Percentiles rank a stretch among this genome's conserved stretches.
Evolutionary conservation across 1,140 invertebrate species (phyloP).

Genomic region (Drosophila willistoni): DNA sequence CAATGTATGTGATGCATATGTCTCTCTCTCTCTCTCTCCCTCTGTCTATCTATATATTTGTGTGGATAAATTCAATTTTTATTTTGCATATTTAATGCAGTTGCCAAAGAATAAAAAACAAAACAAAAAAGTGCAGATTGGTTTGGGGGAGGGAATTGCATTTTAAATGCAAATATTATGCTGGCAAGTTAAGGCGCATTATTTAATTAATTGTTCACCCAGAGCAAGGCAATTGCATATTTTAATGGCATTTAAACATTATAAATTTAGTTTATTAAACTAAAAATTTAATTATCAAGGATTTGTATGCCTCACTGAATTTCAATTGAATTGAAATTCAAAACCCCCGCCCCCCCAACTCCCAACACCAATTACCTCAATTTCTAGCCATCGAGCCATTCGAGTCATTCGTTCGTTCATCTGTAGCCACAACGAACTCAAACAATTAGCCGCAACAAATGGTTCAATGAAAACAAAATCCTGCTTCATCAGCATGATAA

Average conservation of each 20-base stretch:
- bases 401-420: background rate
- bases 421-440: constrained; percentile 13
- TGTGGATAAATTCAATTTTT: constrained; percentile 67
- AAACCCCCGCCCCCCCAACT: too few relatives aligned
- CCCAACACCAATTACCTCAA: background rate
- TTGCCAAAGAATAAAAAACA: constrained; percentile 25
- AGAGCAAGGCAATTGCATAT: constrained; percentile 37
- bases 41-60: background rate
- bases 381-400: background rate
- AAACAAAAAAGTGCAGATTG: background rate
- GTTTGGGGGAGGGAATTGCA: constrained; percentile 9
- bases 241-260: constrained; percentile 43
- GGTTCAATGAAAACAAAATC: constrained; percentile 26
- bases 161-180: constrained; percentile 45
- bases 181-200: constrained; percentile 51
- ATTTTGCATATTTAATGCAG: constrained; percentile 74
- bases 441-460: constrained; percentile 47
- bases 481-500: constrained; percentile 59
- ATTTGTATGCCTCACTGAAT: constrained; percentile 49
- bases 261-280: constrained; percentile 58
- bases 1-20: constrained; percentile 16
- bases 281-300: constrained; percentile 67
- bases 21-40: background rate
- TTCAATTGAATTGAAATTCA: constrained; percentile 46
- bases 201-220: constrained; percentile 68